Base-by-base conservation (phyloP, 2,797 vertebrate genomes). In the Gastrophryne carolinensis region DNA sequence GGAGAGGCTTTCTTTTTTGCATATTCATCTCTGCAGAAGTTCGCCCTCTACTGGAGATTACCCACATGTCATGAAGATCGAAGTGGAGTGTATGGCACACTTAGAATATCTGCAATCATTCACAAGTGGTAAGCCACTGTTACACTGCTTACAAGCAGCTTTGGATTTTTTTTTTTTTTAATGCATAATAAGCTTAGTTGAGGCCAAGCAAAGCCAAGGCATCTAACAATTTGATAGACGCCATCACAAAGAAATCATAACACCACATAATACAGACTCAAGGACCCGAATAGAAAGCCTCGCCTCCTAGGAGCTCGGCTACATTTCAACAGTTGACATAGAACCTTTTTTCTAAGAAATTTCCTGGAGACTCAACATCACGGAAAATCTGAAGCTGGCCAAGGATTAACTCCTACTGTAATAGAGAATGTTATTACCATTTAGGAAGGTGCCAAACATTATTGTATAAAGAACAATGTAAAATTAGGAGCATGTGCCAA, bases 241-340 rank as follows among this genome's bases (percentile, higher is more conserved):
- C 61, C 39, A 72, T 72, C 12, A 78, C 75, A 78, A 72, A 72
- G 60, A 77, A 77, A 71, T 72, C 75, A 78, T 78, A 78, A 72
- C 68, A 78, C 68, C 52, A 72, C 57, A 77, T 66, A 72, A 65
- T 72, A 58, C 75, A 72, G 32, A 60, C 68, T 78, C 68, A 78
- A 78, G 75, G 58, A 50, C 67, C 60, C 41, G 24, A 71, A 58
- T 39, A 78, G 67, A 78, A 78, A 78, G 68, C 60, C 30, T 72
- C n/a, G 39, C 61, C 37, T 78, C 17, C 39, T 60, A 66, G 65
- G 68, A 78, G 75, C 52, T 78, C 61, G 61, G 75, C 68, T 72
- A 72, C 39, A 66, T 78, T 72, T 78, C 50, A 78, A 66, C 70
- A 72, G 61, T 72, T 65, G 68, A 78, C 61, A 78, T 53, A 72